A percentile compares a stretch with the other conserved stretches of the same genome.
Conservation (phyloP, 2,113 vertebrate species). For the Tauraco erythrolophus region DNA sequence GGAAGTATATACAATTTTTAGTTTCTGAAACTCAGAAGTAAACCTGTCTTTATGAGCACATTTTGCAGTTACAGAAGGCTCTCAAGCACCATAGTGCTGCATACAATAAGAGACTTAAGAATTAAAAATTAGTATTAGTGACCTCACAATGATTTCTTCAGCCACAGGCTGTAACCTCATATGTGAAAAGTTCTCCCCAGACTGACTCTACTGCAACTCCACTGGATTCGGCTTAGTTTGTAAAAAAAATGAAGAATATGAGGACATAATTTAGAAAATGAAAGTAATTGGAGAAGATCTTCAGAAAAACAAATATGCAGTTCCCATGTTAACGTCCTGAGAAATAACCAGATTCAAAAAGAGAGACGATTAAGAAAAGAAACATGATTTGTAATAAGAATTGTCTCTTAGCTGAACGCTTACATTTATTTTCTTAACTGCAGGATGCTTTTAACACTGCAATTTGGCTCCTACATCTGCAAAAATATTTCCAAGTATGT, state of each 20-base stretch:
- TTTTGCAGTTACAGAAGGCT: background rate
- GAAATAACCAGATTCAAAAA: background rate
- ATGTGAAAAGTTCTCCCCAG: background rate
- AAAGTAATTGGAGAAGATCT: background rate
- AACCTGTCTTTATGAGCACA: background rate
- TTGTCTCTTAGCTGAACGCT: background rate
- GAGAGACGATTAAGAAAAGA: background rate
- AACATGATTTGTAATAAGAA: background rate
- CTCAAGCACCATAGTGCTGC: background rate
- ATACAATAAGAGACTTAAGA: background rate
- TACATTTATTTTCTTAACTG: background rate
- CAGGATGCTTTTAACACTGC: background rate
- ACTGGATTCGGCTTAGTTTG: background rate
- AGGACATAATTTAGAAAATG: background rate
- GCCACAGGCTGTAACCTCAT: background rate
- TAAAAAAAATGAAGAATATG: background rate
- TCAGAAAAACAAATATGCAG: background rate
- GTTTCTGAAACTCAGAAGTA: background rate
- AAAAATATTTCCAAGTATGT: background rate
- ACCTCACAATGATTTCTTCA: background rate
- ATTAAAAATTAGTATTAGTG: background rate
- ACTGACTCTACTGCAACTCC: background rate
- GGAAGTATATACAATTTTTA: background rate
- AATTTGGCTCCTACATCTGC: background rate
- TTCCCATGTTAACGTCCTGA: background rate